Percentiles rank a stretch among this genome's conserved stretches.
Conservation (phyloP, 2,888 invertebrate species). For the Drosophila rellima region DNA sequence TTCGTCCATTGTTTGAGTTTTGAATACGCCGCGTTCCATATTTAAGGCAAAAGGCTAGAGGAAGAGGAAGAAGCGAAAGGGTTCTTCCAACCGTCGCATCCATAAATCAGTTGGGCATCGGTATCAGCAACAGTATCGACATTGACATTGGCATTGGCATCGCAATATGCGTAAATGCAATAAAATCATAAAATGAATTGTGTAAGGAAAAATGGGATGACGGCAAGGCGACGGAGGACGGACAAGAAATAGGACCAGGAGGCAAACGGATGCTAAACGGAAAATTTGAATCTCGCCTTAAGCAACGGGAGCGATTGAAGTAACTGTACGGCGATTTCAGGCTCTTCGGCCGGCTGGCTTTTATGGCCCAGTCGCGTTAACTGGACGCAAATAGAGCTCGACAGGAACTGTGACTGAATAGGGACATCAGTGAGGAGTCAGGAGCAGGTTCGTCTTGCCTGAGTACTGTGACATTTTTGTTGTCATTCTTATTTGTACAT, state of each 20-base stretch:
- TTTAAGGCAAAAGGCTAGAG: constrained; percentile 31
- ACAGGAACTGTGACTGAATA: constrained; percentile 42
- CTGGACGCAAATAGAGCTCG: constrained; percentile 78
- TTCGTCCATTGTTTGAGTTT: constrained; percentile 68
- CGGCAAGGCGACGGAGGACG: constrained; percentile 3
- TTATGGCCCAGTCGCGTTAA: constrained; percentile 74
- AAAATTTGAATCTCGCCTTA: constrained; percentile 69
- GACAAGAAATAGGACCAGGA: constrained; percentile 12
- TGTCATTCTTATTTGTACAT: constrained; percentile 55
- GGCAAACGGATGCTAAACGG: constrained; percentile 55
- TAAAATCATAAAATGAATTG: constrained; percentile 82
- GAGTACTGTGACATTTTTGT: constrained; percentile 56
- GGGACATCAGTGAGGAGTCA: constrained; percentile 3
- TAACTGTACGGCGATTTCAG: constrained; percentile 40
- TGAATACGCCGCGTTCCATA: constrained; percentile 63
- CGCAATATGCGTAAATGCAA: constrained; percentile 79
- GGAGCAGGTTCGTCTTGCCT: constrained; percentile 13
- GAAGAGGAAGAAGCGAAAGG: constrained; percentile 47
- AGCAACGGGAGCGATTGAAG: constrained; percentile 26
- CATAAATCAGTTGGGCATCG: constrained; percentile 81
- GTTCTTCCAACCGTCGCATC: constrained; percentile 56
- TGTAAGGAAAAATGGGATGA: constrained; percentile 46
- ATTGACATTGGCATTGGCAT: constrained; percentile 28
- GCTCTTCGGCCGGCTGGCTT: constrained; percentile 64
- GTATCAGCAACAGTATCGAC: constrained; percentile 20